Conservation (phyloP, 2,113 vertebrate species). For the Fulmarus glacialis region DNA sequence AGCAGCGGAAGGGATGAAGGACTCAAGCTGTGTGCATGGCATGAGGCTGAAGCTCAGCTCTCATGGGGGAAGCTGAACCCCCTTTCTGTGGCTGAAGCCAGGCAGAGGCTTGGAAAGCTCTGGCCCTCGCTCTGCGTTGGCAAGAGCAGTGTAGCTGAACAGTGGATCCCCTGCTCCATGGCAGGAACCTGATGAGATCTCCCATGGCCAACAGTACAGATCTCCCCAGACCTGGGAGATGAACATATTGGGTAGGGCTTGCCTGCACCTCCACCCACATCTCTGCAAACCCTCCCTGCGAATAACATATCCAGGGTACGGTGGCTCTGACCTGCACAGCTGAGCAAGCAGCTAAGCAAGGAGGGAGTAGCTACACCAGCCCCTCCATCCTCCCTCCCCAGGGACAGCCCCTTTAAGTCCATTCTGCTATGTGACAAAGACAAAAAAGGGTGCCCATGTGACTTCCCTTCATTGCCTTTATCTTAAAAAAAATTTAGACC, state of each 20-base stretch:
- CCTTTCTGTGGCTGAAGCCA: not conserved
- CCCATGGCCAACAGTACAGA: not conserved
- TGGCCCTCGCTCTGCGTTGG: fast-evolving
- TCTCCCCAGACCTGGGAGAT: not conserved
- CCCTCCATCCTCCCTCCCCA: not conserved
- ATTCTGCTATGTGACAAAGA: not conserved
- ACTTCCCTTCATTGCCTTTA: not conserved
- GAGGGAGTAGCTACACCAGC: not conserved
- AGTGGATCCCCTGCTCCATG: not conserved
- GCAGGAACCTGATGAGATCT: not conserved
- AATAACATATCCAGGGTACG: fast-evolving
- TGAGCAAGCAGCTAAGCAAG: not conserved
- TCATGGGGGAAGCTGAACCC: fast-evolving
- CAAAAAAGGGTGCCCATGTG: not conserved
- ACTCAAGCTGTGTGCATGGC: not conserved
- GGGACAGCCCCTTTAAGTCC: not conserved
- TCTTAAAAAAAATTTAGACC: not conserved
- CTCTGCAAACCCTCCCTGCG: not conserved
- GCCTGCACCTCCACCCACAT: too few species aligned
- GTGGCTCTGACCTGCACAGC: not conserved
- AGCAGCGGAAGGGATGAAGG: not conserved
- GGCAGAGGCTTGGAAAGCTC: not conserved
- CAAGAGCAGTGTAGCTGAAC: not conserved
- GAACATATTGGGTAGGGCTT: not conserved
- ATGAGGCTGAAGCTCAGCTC: not conserved